Base-by-base conservation (phyloP, 2,113 vertebrate genomes). In the Grallaria varia region DNA sequence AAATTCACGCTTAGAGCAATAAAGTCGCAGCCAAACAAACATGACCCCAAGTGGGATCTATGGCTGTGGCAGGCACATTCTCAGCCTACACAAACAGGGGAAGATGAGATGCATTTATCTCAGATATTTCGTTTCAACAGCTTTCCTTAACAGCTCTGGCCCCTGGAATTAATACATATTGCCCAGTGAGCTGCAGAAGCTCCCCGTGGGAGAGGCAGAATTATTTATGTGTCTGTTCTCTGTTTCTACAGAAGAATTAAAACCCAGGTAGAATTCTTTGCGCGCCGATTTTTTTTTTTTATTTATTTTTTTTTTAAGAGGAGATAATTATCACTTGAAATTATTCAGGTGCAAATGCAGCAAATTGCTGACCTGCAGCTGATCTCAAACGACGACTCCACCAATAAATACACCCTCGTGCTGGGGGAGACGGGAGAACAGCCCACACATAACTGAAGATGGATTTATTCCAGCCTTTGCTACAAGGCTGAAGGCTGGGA, bases 401-500 rank as follows among this genome's bases (percentile, higher is more conserved):
- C 67, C 66, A 50, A 73, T 45, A 19, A 78, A 89, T 31, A 52
- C 63, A 60, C 19, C 3, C 37, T 6, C 5, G 20, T 14, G 24
- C 20, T 8, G 56, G 35, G 49, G 49, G 33, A 58, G 71, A 95
- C 76, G 75, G 53, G 56, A 87, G 79, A 94, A 40, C 50, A 94
- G 68, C 87, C 93, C 44, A 10, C 90, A 72, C 94, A 35, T 5
- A 64, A 66, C 77, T 14, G 39, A 50, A 66, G 85, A 80, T 96
- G 94, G 82, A 93, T 96, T 93, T 84, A 92, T 94, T 94, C 94
- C 97, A 95, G 87, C 92, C 89, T 81, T 37, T 91, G 89, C 85
- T 89, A 64, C 39, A 53, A 79, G 84, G 90, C 83, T 52, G 84
- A 96, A 58, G 78, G 73, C 56, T 56, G 81, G 74, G 45, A n/a